Evolutionary conservation across 2,797 vertebrate genomes (phyloP).

Genomic region (Gobionotothen gibberifrons): DNA sequence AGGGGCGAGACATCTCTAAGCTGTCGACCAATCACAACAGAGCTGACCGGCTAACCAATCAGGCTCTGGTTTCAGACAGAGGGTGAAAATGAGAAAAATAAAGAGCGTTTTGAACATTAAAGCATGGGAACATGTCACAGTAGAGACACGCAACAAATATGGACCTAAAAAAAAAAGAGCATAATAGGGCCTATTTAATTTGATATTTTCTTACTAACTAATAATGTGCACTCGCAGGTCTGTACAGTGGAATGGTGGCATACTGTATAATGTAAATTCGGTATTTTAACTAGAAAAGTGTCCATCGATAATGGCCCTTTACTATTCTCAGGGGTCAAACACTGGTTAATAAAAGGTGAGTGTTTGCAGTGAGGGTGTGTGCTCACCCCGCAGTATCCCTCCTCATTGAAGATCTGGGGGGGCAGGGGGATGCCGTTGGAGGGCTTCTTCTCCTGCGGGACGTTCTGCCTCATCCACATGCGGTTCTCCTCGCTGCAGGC

Average conservation of each 20-base stretch:
- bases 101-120: no score
- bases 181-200: not conserved
- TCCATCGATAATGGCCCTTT: not conserved
- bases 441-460: constrained; percentile 95
- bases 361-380: not conserved
- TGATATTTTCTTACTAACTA: not conserved
- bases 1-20: no score
- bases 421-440: constrained; percentile 96
- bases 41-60: no score
- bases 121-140: no score
- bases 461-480: constrained; percentile 98
- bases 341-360: not conserved
- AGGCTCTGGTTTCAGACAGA: no score
- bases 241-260: not conserved
- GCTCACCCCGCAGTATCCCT: constrained; percentile 93
- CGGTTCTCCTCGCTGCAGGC: constrained; percentile 96
- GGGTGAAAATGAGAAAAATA: no score
- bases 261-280: not conserved
- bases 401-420: constrained; percentile 98
- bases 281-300: not conserved
- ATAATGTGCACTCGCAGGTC: not conserved
- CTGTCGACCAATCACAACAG: no score
- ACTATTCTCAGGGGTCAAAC: not conserved
- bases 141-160: no score
- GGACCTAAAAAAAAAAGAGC: no score